Evolutionary conservation across 2,113 vertebrate species (phyloP).

Genomic region (Sminthopsis crassicaudata): DNA sequence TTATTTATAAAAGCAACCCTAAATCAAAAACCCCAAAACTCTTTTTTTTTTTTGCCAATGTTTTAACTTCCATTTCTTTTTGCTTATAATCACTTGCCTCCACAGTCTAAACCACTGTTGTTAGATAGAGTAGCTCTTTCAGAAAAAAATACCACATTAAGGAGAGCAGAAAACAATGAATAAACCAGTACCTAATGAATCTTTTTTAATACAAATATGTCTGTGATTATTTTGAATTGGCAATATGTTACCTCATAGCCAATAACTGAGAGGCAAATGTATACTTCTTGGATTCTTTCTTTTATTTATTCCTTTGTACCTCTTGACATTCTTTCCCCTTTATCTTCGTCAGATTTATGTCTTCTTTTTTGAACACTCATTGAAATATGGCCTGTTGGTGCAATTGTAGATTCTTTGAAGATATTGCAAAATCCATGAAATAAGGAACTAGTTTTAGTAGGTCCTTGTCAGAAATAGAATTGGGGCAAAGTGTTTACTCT

Average conservation of each 20-base stretch:
- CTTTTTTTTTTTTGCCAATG: not conserved
- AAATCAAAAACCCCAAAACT: not conserved
- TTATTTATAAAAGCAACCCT: not conserved
- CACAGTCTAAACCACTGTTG: not conserved
- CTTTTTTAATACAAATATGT: not conserved
- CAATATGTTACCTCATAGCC: not conserved
- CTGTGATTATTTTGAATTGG: not conserved
- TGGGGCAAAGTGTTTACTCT: slow-evolving; percentile 9
- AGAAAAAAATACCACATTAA: not conserved
- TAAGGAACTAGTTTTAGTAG: slow-evolving; percentile 62
- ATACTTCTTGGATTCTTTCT: not conserved
- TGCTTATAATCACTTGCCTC: not conserved
- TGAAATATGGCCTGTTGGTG: slow-evolving; percentile 6
- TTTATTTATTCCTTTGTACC: not conserved
- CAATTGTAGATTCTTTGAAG: slow-evolving; percentile 42
- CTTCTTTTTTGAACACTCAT: slow-evolving; percentile 16
- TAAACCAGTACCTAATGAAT: not conserved
- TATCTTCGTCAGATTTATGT: not conserved
- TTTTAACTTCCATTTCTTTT: not conserved
- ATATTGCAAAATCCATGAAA: slow-evolving; percentile 49
- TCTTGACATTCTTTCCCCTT: fast-evolving
- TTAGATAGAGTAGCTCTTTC: not conserved
- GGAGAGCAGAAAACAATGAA: not conserved
- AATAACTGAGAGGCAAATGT: not conserved
- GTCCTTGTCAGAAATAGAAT: slow-evolving; percentile 52